A percentile compares a stretch with the other conserved stretches of the same genome.
These are phyloP conservation scores for Saguinus oedipus DNA, from an alignment of 2,797 vertebrate genomes.

Conservation along the genomic window DNA sequence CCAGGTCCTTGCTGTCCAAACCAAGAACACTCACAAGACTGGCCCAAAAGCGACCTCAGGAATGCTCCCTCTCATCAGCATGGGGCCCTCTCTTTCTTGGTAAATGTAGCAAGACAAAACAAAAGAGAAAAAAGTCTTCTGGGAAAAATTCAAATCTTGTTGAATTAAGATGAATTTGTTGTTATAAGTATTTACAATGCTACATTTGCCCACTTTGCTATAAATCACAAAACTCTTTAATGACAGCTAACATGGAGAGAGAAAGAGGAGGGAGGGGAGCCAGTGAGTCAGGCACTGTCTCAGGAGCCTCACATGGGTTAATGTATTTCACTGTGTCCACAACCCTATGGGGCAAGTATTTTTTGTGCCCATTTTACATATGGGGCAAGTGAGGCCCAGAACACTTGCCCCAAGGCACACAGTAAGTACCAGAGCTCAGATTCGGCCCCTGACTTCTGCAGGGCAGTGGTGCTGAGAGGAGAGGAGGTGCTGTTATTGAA, in stretches of 20 bases:
- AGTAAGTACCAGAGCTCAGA: not conserved
- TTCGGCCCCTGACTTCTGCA: not conserved
- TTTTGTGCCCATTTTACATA: not conserved
- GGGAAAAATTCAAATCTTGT: not conserved
- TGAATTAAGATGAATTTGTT: not conserved
- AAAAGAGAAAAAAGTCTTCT: not conserved
- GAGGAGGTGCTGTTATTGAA: fast-evolving
- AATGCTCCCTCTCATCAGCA: not conserved
- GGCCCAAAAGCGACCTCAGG: not conserved
- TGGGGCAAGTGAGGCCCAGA: not conserved
- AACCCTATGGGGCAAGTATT: fast-evolving
- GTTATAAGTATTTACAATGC: not conserved
- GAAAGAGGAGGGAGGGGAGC: not conserved
- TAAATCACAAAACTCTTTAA: not conserved
- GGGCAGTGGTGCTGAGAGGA: not conserved
- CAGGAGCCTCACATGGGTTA: not conserved
- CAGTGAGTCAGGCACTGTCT: not conserved
- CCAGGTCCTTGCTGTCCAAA: fast-evolving
- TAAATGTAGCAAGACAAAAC: not conserved
- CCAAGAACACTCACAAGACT: fast-evolving
- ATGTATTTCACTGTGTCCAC: not conserved
- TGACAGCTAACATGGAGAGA: too few species aligned
- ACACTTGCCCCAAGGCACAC: too few species aligned
- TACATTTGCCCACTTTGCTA: not conserved
- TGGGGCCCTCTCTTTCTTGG: not conserved